phyloP scores from a whole-genome alignment of 30 jellyfish, hydroid and myxozoan species.

The Aurelia aurita complex sp. Pacific region DNA sequence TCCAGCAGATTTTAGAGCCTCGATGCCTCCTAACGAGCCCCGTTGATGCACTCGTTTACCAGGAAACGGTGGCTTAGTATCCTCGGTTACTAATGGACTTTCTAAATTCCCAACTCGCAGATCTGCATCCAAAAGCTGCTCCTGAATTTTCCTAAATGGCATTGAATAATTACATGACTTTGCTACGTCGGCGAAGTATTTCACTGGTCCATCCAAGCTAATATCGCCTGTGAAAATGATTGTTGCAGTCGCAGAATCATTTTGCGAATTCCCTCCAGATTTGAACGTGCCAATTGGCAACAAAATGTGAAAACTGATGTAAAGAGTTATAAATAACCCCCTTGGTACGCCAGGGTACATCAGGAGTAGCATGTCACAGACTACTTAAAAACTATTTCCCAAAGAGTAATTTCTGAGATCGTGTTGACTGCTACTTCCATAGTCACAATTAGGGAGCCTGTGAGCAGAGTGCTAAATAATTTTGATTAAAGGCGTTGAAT shows the following conservation, averaged over 20 bases:
- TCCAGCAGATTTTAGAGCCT: constrained; percentile 80
- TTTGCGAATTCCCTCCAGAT: neutral
- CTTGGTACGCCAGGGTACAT: no score
- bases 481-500: no score
- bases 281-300: no score
- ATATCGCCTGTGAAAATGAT: constrained; percentile 64
- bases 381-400: no score
- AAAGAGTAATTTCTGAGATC: no score
- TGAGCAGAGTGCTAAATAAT: no score
- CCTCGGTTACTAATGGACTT: constrained; percentile 9
- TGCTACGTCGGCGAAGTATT: constrained; percentile 47
- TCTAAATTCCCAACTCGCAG: constrained; percentile 62
- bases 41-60: constrained; percentile 27
- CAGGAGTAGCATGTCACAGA: no score
- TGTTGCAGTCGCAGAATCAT: constrained; percentile 7
- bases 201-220: constrained; percentile 61
- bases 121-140: constrained; percentile 49
- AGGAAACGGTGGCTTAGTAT: neutral
- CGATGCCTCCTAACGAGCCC: constrained; percentile 55
- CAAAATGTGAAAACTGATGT: no score
- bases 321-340: no score
- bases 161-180: constrained; percentile 45
- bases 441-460: no score
- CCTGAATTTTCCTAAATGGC: constrained; percentile 23
- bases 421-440: no score